Percentiles rank a stretch among this genome's conserved stretches.
These are phyloP conservation scores for Hyphantria cunea DNA, from an alignment of 1,140 invertebrate species.

Conservation along the genomic window DNA sequence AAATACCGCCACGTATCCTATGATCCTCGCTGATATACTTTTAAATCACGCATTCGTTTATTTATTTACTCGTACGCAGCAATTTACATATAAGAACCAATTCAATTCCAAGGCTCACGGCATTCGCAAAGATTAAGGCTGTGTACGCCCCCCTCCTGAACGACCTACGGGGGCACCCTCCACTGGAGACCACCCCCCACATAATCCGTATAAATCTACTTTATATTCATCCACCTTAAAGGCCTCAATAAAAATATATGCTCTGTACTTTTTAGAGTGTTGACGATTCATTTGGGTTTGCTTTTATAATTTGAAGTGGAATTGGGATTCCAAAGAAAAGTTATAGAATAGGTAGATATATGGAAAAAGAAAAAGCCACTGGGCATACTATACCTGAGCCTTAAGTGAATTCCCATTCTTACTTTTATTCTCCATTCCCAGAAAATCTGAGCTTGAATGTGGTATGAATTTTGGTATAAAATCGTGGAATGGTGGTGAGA, in stretches of 20 bases:
- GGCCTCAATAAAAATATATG: conserved; percentile 72
- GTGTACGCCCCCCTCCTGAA: conserved; percentile 37
- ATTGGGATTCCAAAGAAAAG: background rate
- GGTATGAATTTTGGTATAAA: no score
- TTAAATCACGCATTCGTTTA: conserved; percentile 63
- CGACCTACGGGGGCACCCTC: conserved; percentile 27
- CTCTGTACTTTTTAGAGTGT: conserved; percentile 52
- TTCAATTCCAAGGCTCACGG: conserved; percentile 69
- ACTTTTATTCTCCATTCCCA: no score
- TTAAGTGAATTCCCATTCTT: no score
- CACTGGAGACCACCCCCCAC: conserved; percentile 34
- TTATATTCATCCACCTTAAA: conserved; percentile 80
- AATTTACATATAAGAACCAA: conserved; percentile 75
- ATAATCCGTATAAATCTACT: conserved; percentile 78
- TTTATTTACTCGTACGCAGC: conserved; percentile 75
- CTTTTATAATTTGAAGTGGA: conserved; percentile 1
- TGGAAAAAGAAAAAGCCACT: no score
- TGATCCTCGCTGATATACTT: conserved; percentile 52
- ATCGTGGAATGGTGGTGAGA: no score
- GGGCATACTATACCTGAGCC: no score
- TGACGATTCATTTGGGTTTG: conserved; percentile 29
- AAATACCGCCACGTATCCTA: conserved; percentile 35
- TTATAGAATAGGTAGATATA: no score
- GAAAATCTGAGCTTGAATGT: no score
- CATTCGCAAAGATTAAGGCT: conserved; percentile 66